These are phyloP conservation scores for Microtus richardsoni DNA, from an alignment of 2,113 vertebrate species.

Conservation along the genomic window DNA sequence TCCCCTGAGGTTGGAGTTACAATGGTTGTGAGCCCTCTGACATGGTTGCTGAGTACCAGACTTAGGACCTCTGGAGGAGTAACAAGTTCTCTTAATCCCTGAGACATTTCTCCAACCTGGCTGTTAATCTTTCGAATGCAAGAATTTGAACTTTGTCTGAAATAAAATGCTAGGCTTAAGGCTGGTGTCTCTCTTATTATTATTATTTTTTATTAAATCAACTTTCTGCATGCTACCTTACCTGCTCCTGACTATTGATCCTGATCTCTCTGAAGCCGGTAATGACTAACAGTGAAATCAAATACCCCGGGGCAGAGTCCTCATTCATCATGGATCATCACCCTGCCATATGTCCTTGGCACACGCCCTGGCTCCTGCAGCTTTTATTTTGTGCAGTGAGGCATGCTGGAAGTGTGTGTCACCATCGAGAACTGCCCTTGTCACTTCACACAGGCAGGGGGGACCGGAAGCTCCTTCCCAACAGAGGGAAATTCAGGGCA, in stretches of 20 bases:
- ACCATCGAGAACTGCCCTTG: not conserved
- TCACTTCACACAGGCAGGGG: slow-evolving; percentile 21
- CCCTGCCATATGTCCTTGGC: slow-evolving; percentile 74
- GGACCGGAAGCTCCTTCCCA: not conserved
- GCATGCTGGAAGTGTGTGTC: slow-evolving; percentile 34
- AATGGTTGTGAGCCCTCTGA: not conserved
- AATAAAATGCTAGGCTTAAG: not conserved
- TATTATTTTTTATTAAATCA: not conserved
- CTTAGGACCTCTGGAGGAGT: not conserved
- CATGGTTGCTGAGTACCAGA: not conserved
- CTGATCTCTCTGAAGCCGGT: slow-evolving; percentile 45
- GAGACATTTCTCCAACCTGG: too few relatives aligned
- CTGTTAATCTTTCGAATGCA: not conserved
- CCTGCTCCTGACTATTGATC: slow-evolving; percentile 43
- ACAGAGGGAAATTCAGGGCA: slow-evolving; percentile 39
- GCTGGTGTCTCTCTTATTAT: not conserved
- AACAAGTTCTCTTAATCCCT: not conserved
- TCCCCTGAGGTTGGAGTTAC: not conserved
- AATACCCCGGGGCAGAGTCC: slow-evolving; percentile 39
- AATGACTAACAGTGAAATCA: slow-evolving; percentile 51
- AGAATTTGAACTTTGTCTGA: slow-evolving; percentile 20
- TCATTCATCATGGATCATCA: slow-evolving; percentile 48
- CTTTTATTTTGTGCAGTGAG: slow-evolving; percentile 48
- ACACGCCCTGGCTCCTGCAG: slow-evolving; percentile 36
- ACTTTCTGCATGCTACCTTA: not conserved